Base-by-base conservation (phyloP, 1,140 invertebrate genomes). In the Magallana angulata region DNA sequence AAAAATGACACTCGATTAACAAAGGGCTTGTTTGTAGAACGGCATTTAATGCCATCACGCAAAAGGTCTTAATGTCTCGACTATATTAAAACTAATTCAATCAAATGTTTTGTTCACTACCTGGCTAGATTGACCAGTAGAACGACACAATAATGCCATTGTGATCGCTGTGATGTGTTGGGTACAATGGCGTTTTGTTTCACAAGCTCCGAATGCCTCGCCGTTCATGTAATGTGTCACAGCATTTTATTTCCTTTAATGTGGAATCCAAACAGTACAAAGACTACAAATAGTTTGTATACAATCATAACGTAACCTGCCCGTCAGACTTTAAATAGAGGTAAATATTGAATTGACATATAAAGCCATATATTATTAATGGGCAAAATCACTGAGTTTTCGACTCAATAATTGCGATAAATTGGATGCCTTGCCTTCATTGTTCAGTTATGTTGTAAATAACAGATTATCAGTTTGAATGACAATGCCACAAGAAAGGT, bases 201-300 rank as follows among this genome's bases (percentile, higher is more conserved):
- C 68, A 76, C 18, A 36, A 12, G 68, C 24, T 11, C 24, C 36
- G 24, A 12, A 76, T 12, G 24, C 68, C 68, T 76, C 30, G 18
- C 24, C 30, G 36, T 76, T 76, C 68, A 9, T 76, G 24, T 76
- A 76, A 76, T 76, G 18, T 76, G 68, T 76, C 68, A 76, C 18
- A 30, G 68, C 68, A 9, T 76, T 76, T 30, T 76, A 30, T 76
- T 83, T 57, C 14, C 81, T 82, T 86, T 89, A 56, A 57, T 71
- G 68, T 82, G 84, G 81, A 60, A 88, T 57, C 58, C 57, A 88
- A 88, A 82, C 59, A 68, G 82, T 14, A 48, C 14, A 58, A 68
- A 64, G 57, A 84, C 62, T 68, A 18, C 60, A 83, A 68, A 57
- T 71, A 83, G 56, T 56, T 48, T 18, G 11, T 56, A 86, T 18